Evolutionary conservation across 2,113 vertebrate genomes (phyloP), one percentile per base, ranked within the genome.

Genomic region (Cervus canadensis): DNA sequence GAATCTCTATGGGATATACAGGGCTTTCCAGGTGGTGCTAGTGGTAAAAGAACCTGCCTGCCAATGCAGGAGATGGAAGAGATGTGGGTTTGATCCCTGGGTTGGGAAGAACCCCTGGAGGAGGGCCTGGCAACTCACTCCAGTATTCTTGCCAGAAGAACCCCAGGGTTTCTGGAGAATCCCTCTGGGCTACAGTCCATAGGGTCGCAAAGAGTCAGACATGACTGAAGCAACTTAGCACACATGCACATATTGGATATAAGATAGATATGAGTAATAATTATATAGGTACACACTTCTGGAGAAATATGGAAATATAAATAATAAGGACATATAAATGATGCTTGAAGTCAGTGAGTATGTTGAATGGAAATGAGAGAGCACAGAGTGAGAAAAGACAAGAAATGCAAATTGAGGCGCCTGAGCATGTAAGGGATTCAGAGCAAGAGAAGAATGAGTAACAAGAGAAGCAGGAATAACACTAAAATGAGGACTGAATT

Each of bases 321-420:
- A 84, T 36, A 67, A 87, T 67, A 78, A 87, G 50, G 52, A 82
- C 23, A 89, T 15, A 91, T 25, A 97, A 96, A 78, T 40, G 43
- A 57, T 90, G 13, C 23, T 59, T 95, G 13, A 56, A 93, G 17
- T 28, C 54, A 95, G 11, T 64, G 12, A 89, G 23, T 79, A 50
- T 45, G 17, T 48, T 96, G 59, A 97, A 74, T 87, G 43, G 97
- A 93, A 96, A 95, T 52, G 23, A 96, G 33, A 91, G 21, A 13
- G 6, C 50, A 92, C 0, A 79, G 21, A 96, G 54, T 90, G 30
- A 95, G 28, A 89, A 96, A 79, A 89, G 56, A 54, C 9, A 30
- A 87, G 64, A 36, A 43, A 82, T 36, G 5, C 33, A 93, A 62
- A 4, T 1, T 76, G 19, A 94, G 43, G 23, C 92, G 23, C 19